phyloP scores from a whole-genome alignment of 2,888 invertebrate species.

The Aleiodes alternator region DNA sequence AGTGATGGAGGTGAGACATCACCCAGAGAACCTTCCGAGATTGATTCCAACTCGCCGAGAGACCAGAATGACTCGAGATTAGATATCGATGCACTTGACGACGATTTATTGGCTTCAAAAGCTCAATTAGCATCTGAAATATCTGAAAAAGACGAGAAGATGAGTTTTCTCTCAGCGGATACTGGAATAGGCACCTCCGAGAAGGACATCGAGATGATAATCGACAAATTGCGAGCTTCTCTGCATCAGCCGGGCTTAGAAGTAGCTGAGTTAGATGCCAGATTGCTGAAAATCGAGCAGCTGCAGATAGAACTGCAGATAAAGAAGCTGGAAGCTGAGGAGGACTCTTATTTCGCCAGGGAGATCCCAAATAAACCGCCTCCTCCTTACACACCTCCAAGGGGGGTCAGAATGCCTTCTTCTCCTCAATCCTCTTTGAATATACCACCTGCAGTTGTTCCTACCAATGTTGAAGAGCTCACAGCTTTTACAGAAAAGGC shows the following conservation, averaged over 20 bases:
- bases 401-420: slow-evolving; percentile 61
- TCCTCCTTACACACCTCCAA: slow-evolving; percentile 84
- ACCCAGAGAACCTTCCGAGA: slow-evolving; percentile 68
- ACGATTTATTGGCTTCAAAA: slow-evolving; percentile 62
- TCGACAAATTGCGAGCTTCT: slow-evolving; percentile 72
- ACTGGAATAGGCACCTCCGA: slow-evolving; percentile 66
- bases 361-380: slow-evolving; percentile 87
- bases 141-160: slow-evolving; percentile 57
- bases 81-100: slow-evolving; percentile 65
- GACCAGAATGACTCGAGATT: slow-evolving; percentile 65
- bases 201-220: slow-evolving; percentile 72
- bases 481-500: slow-evolving; percentile 75
- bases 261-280: slow-evolving; percentile 77
- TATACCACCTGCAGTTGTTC: slow-evolving; percentile 72
- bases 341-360: slow-evolving; percentile 78
- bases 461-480: slow-evolving; percentile 76
- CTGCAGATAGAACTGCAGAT: slow-evolving; percentile 82
- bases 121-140: too few species aligned
- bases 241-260: slow-evolving; percentile 71
- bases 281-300: slow-evolving; percentile 80
- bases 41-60: slow-evolving; percentile 70
- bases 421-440: slow-evolving; percentile 70
- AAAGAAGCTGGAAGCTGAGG: slow-evolving; percentile 79
- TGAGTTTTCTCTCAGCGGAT: slow-evolving; percentile 62
- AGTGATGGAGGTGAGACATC: slow-evolving; percentile 68